Conservation (phyloP, 1,140 invertebrate genomes). For the Steinernema feltiae region DNA sequence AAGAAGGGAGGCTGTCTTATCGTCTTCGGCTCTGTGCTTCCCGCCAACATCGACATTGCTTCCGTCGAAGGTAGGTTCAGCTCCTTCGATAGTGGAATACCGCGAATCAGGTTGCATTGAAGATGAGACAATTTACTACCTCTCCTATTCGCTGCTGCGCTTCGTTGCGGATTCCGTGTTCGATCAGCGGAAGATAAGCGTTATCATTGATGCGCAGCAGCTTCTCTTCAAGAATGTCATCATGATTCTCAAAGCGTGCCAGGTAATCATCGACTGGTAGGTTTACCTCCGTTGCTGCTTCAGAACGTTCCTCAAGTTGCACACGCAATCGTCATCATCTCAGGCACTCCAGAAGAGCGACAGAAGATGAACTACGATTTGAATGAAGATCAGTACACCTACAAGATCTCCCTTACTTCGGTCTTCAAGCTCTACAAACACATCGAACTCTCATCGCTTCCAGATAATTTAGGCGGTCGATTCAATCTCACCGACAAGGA, state of each 20-base stretch:
- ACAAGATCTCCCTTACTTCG: background rate
- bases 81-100: too few relatives aligned
- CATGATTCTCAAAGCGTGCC: background rate
- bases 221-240: background rate
- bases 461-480: background rate
- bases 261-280: background rate
- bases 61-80: background rate
- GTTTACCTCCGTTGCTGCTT: background rate
- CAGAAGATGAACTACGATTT: constrained; percentile 4
- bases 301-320: background rate
- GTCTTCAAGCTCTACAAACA: background rate
- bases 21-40: background rate
- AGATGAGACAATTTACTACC: background rate
- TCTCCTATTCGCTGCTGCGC: background rate
- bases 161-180: background rate
- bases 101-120: too few relatives aligned
- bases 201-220: background rate
- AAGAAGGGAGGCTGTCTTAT: background rate
- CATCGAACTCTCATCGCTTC: background rate
- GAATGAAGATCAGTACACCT: background rate
- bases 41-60: background rate
- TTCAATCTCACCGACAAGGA: background rate
- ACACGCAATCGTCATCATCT: background rate
- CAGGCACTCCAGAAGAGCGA: background rate
- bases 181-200: background rate